Base-by-base conservation (phyloP, 2,113 vertebrate species). In the Megaptera novaeangliae region DNA sequence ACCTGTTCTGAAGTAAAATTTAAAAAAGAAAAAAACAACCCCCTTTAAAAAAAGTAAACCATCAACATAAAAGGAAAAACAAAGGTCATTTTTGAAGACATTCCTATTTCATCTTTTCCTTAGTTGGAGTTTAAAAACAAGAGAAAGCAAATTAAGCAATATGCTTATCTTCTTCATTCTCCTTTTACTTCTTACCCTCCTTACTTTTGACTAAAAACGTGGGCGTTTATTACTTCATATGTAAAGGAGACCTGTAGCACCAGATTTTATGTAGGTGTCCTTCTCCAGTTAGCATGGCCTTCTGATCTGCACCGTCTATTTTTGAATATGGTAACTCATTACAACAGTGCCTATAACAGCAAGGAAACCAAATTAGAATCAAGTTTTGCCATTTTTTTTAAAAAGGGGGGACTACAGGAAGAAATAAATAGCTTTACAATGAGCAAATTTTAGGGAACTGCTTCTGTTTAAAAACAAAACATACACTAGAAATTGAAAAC, bases 391-490 rank as follows among this genome's bases (percentile, higher is more conserved):
- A 29, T 46, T 18, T n/a, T 52, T 72, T n/a, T 1, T 15, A 68
- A 29, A 29, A 77, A 34, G 27, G 57, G 29, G 11, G 18, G 0
- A 55, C 61, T 68, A 55, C 63, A 15, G 10, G 49, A 6, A 78
- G 36, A 27, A 36, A 88, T 96, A 23, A 91, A 52, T 75, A 68
- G n/a, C 39, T 94, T 81, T 84, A 86, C 78, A 80, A 29, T 61
- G 41, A 94, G 39, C 34, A 84, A 84, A 88, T 96, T 68, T 88
- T 96, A 95, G 52, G 66, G 39, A 85, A 52, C 15, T 57, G 5
- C 10, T 63, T 96, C 68, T 95, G 74, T 94, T 95, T 96, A 81
- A 93, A 95, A 94, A 95, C 61, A 88, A 93, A 64, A 88, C 41
- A 23, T 27, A 52, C 14, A 74, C 10, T 80, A 84, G 78, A 87